Percentiles rank a stretch among this genome's conserved stretches.
phyloP scores from a whole-genome alignment of 2,888 invertebrate species.

The Stenolophus ochropezus region DNA sequence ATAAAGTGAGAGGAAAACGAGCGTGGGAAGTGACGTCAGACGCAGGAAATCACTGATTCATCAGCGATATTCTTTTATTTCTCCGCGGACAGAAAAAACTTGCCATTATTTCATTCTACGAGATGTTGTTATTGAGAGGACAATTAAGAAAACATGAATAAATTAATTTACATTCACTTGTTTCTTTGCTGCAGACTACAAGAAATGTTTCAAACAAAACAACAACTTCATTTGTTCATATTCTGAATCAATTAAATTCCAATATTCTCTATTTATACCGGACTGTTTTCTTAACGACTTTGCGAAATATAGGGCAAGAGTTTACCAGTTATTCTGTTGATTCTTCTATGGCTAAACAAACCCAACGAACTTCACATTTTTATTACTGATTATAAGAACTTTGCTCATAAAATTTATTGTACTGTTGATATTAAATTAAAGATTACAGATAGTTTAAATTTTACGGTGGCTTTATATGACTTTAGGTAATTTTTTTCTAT shows the following conservation, averaged over 20 bases:
- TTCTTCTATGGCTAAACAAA: too few species aligned
- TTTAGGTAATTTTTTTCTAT: too few species aligned
- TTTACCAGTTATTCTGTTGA: neutral
- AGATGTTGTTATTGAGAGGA: neutral
- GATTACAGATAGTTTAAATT: too few species aligned
- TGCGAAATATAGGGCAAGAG: neutral
- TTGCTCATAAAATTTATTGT: too few species aligned
- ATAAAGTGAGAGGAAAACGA: conserved; percentile 3
- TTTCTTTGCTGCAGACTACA: neutral
- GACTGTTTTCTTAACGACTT: neutral
- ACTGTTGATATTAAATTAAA: too few species aligned
- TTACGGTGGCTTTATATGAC: too few species aligned
- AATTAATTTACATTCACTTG: neutral
- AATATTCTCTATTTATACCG: neutral
- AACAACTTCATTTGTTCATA: neutral
- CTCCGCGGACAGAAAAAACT: neutral
- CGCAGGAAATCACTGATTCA: conserved; percentile 17
- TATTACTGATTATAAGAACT: too few species aligned
- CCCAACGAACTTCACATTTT: too few species aligned
- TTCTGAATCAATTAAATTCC: neutral
- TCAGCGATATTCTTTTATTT: conserved; percentile 17
- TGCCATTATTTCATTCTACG: neutral
- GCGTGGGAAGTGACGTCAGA: neutral
- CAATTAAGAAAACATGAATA: neutral
- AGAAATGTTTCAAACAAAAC: neutral